phyloP scores from a whole-genome alignment of 1,140 invertebrate species.

The Drosophila athabasca region DNA sequence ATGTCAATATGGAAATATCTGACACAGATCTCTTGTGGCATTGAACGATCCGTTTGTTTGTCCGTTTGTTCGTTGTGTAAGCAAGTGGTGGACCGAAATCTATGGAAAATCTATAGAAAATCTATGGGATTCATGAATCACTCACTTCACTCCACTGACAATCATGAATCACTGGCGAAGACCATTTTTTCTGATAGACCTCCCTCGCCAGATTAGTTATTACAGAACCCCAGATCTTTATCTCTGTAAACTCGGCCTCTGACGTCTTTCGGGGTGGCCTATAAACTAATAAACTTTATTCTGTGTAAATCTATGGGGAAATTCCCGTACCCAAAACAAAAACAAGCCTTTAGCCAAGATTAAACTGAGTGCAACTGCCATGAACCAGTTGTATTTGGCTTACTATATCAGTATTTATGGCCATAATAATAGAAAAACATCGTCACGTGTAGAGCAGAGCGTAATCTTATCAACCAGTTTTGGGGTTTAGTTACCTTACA shows the following conservation, averaged over 20 bases:
- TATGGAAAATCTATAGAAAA: too few relatives aligned
- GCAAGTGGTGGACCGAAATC: too few relatives aligned
- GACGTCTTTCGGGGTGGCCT: neutral
- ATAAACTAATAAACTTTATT: slow-evolving; percentile 9
- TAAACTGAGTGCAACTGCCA: slow-evolving; percentile 18
- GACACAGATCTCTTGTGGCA: slow-evolving; percentile 62
- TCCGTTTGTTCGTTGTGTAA: too few relatives aligned
- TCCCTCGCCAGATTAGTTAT: too few relatives aligned
- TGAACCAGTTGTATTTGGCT: slow-evolving; percentile 36
- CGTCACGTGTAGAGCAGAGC: slow-evolving; percentile 19
- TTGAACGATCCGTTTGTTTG: slow-evolving; percentile 21
- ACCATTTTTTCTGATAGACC: too few relatives aligned
- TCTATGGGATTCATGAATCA: too few relatives aligned
- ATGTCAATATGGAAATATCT: slow-evolving; percentile 65
- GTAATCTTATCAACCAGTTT: slow-evolving; percentile 21
- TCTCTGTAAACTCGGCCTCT: neutral
- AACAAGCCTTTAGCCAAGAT: neutral
- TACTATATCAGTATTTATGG: slow-evolving; percentile 32
- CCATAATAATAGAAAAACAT: slow-evolving; percentile 26
- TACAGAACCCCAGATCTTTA: too few relatives aligned
- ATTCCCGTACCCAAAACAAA: neutral
- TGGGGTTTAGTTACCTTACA: slow-evolving; percentile 31
- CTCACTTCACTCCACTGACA: too few relatives aligned
- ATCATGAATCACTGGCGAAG: too few relatives aligned
- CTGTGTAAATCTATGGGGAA: neutral